Evolutionary conservation across 2,888 invertebrate genomes (phyloP), one percentile per base, ranked within the genome.

Genomic region (Brenthis ino): DNA sequence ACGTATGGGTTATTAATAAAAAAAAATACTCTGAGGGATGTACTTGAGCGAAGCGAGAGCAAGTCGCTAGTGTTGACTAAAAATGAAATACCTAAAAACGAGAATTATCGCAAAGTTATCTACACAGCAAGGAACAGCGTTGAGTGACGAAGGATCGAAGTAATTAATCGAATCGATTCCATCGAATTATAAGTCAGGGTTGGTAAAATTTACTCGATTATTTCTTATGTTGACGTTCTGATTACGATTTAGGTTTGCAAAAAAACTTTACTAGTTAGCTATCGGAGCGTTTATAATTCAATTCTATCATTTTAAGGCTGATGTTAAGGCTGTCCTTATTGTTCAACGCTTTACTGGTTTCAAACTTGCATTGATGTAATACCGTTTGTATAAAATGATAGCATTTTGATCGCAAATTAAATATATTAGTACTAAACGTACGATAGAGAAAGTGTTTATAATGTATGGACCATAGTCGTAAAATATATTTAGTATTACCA

Each of bases 371-470:
- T 1, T 24, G n/a, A 56, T 47, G 47, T 64, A 47, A 58, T 28
- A 37, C n/a, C 2, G 24, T n/a, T 58, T 54, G 28, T 47, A 57
- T 58, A 54, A 69, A 67, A 64, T 51, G 47, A 65, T 65, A 70
- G 67, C 61, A 69, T 69, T 69, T 70, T 60, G 63, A 65, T 60
- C 58, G 60, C 63, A 57, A 37, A 60, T 68, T 55, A 54, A 57
- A 72, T 69, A 68, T 13, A 65, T 71, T 69, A 71, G 60, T 67
- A 74, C 70, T 70, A 65, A 69, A 63, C 37, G 65, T 70, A 56
- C 65, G 55, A 55, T 14, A 71, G 80, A 79, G 79, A 82, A 82
- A 83, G 82, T 76, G 72, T 72, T 75, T 74, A 76, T 77, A 77
- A 72, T 76, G 60, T 67, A 78, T 72, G 65, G 68, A 68, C 47